A percentile compares a stretch with the other conserved stretches of the same genome.
phyloP scores from a whole-genome alignment of 2,797 vertebrate genomes.

The Myiotriccus ornatus region DNA sequence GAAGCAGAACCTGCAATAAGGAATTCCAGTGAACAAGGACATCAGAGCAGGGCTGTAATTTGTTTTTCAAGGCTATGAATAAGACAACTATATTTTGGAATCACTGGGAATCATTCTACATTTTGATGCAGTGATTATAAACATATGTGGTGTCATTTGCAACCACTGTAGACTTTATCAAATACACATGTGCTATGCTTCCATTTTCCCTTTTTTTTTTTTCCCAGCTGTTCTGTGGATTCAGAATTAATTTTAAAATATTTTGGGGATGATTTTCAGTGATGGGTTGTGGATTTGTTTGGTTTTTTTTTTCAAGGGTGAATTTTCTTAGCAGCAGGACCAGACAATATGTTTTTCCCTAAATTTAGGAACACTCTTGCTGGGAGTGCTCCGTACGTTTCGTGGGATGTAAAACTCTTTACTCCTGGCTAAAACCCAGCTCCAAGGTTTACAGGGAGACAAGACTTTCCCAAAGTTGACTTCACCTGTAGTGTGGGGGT shows the following conservation, averaged over 20 bases:
- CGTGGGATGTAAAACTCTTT: fast-evolving
- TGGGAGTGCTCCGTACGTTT: background rate
- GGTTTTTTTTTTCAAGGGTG: background rate
- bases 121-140: background rate
- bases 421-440: background rate
- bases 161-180: background rate
- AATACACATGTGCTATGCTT: background rate
- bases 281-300: background rate
- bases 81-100: background rate
- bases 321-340: background rate
- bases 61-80: background rate
- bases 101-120: background rate
- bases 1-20: background rate
- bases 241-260: background rate
- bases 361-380: fast-evolving
- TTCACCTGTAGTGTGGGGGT: conserved; percentile 71
- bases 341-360: background rate
- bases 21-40: background rate
- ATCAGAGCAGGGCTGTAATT: background rate
- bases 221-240: background rate
- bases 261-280: background rate
- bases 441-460: background rate
- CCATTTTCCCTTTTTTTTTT: background rate
- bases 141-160: background rate
- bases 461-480: background rate